A percentile compares a stretch with the other conserved stretches of the same genome.
These are phyloP conservation scores for Odontamblyopus rebecca DNA, from an alignment of 2,797 vertebrate genomes.

Conservation along the genomic window DNA sequence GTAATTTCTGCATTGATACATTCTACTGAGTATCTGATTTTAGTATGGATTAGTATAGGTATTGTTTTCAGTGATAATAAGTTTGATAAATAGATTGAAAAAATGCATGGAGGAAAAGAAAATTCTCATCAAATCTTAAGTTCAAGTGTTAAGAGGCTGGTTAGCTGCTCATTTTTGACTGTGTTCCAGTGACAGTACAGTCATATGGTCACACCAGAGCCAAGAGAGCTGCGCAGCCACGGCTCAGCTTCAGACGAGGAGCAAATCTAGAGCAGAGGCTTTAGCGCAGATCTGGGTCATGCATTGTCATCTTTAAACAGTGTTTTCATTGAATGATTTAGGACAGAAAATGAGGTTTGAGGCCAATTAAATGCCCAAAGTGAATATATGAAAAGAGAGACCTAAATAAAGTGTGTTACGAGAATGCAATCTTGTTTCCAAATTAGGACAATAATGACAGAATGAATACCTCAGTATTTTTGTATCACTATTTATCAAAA, in stretches of 20 bases:
- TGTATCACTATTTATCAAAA: background rate
- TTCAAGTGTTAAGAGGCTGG: background rate
- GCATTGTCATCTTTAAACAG: conserved; percentile 2
- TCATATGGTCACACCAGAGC: conserved; percentile 35
- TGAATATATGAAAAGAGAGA: background rate
- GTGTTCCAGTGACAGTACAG: conserved; percentile 25
- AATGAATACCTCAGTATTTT: background rate
- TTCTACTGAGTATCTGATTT: background rate
- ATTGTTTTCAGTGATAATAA: background rate
- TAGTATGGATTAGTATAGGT: background rate
- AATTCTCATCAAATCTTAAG: background rate
- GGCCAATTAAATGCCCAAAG: conserved; percentile 1
- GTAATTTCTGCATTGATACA: no score
- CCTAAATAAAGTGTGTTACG: conserved; percentile 34
- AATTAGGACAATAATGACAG: background rate
- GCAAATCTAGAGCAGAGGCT: conserved; percentile 8
- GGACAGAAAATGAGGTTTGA: conserved; percentile 18
- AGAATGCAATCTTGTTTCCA: conserved; percentile 63
- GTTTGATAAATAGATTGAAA: background rate
- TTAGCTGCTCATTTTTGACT: conserved; percentile 33
- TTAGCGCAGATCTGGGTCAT: background rate
- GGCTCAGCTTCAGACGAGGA: conserved; percentile 14
- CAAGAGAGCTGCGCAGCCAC: conserved; percentile 31
- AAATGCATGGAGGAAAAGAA: background rate
- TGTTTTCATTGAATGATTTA: conserved; percentile 10